Conservation (phyloP, 2,113 vertebrate genomes). For the Neotoma lepida region DNA sequence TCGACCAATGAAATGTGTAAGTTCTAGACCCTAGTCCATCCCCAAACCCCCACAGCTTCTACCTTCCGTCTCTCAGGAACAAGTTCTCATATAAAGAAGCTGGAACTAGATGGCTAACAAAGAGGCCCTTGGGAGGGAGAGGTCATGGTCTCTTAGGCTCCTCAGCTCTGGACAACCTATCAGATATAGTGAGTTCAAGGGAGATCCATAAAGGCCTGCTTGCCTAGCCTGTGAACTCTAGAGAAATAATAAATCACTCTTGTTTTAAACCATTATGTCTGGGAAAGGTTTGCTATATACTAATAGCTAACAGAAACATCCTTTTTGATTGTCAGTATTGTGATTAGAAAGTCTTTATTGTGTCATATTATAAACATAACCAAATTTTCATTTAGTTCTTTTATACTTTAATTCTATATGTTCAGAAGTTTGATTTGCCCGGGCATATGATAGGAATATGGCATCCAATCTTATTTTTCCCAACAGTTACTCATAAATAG, state of each 20-base stretch:
- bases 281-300: background rate
- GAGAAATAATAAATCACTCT: background rate
- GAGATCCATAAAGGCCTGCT: conserved; percentile 3
- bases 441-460: background rate
- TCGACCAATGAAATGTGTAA: background rate
- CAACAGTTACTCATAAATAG: conserved; percentile 10
- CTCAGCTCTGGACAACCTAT: background rate
- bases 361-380: conserved; percentile 27
- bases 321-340: background rate
- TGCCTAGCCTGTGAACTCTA: background rate
- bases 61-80: background rate
- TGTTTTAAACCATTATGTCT: conserved; percentile 8
- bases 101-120: background rate
- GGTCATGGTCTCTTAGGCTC: background rate
- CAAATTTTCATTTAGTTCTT: conserved; percentile 38
- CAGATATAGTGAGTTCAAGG: background rate
- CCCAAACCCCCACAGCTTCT: background rate
- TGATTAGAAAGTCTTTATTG: conserved; percentile 31
- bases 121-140: background rate
- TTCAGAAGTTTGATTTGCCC: conserved; percentile 31
- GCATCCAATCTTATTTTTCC: conserved; percentile 20
- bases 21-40: background rate
- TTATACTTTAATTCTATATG: conserved; percentile 39
- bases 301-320: background rate
- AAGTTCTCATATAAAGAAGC: background rate